Evolutionary conservation across 2,113 vertebrate genomes (phyloP), one percentile per base, ranked within the genome.

Genomic region (Paramisgurnus dabryanus): DNA sequence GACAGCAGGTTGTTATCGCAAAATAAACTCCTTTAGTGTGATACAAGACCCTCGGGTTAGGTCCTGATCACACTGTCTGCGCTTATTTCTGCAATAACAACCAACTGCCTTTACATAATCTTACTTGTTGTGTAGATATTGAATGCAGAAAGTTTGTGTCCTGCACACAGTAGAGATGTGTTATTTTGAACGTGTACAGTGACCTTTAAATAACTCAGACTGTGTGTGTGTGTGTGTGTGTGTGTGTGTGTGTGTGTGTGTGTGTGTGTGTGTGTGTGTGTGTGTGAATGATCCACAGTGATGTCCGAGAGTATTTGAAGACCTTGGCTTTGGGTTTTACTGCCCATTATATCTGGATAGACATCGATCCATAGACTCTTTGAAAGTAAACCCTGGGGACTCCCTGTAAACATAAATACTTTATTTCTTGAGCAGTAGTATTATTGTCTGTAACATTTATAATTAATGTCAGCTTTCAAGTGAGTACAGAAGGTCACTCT

Each of bases 171-270:
- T 22, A 22, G 22, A 22, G 22, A 22, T 22, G 22, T 22, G 22
- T 22, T 22, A 22, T 22, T 22, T 22, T 22, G 22, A 22, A 22
- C 22, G 61, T 18, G 68, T 65, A 34, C 50, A 55, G 41, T 81
- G 80, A 81, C 68, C 76, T 84, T 81, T 81, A 82, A 70, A 77
- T 65, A 68, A 73, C 53, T 79, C 75, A 74, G 43, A 76, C 55
- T 6, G 34, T 60, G 39, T 7, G 17, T 61, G 39, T 45, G 55
- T 27, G 18, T 61, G 39, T 45, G 55, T 27, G 18, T 61, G 39
- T 45, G 55, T 27, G 18, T 61, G 39, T 45, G 55, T 27, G 18
- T 61, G 39, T 45, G 55, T 27, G 18, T 6, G 34, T 60, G 39
- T 7, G 17, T 6, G 34, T 60, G 39, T 7, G 17, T 6, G 34